These are phyloP conservation scores for Notothenia rossii DNA, from an alignment of 2,113 vertebrate species.

Conservation along the genomic window DNA sequence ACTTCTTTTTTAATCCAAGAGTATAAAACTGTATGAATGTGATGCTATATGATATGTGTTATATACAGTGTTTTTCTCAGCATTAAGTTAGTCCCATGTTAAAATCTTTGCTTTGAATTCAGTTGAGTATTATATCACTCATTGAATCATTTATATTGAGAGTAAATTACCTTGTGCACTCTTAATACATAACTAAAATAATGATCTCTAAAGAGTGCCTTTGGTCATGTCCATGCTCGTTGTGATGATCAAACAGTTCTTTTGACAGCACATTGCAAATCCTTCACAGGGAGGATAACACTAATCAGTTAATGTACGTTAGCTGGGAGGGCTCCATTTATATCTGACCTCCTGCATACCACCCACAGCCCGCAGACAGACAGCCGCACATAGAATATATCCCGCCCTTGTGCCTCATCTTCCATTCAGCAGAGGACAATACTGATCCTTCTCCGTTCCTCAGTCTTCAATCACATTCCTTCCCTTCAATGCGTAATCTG, in stretches of 20 bases:
- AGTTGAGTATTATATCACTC: neutral
- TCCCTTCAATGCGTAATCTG: neutral
- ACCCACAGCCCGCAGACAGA: neutral
- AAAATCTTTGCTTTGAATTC: neutral
- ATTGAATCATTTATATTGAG: neutral
- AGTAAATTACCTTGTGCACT: neutral
- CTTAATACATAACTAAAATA: conserved; percentile 7
- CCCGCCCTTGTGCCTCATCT: neutral
- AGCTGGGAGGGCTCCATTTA: neutral
- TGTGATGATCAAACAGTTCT: conserved; percentile 1
- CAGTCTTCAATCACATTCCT: conserved; percentile 1
- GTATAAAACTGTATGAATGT: conserved; percentile 53
- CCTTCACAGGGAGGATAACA: conserved; percentile 11
- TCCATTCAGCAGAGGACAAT: conserved; percentile 4
- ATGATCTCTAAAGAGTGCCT: conserved; percentile 29
- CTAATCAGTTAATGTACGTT: conserved; percentile 6
- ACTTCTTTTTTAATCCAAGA: conserved; percentile 8
- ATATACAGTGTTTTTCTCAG: neutral
- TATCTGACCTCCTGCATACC: neutral
- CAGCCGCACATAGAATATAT: neutral
- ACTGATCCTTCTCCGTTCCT: neutral
- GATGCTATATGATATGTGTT: neutral
- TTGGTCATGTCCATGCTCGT: conserved; percentile 14
- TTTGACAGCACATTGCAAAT: neutral
- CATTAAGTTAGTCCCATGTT: conserved; percentile 5